Base-by-base conservation (phyloP, 2,888 invertebrate genomes). In the Morpho deidamia region DNA sequence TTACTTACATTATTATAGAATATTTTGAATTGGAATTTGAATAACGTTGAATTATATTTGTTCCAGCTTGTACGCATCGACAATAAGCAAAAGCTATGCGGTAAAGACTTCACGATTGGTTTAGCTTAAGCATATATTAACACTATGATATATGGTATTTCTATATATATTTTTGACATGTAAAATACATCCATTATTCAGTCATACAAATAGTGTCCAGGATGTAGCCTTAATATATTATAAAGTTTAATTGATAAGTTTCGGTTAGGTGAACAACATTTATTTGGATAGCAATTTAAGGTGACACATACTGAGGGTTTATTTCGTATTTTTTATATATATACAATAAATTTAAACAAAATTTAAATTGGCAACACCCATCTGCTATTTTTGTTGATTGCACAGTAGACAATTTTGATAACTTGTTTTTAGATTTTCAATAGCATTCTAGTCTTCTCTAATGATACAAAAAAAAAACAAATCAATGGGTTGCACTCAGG, bases 61-160 rank as follows among this genome's bases (percentile, higher is more conserved):
- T 81, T 79, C 0, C 83, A 84, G 86, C 82, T 82, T 83, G 76
- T 71, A 75, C 72, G 80, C 82, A 76, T 78, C 77, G 86, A 87
- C 84, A 84, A 85, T 86, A 85, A 84, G 71, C 50, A 51, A 54
- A 46, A 53, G 62, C 63, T 63, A 60, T 51, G 63, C 63, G 51
- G 56, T 62, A 49, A 53, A 58, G 58, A 51, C 54, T 55, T 53
- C 60, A 60, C 55, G 53, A 51, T 55, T 51, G 51, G 47, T 44
- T 52, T 56, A 49, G 56, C 47, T 23, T 60, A 58, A 55, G 57
- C 55, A 47, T 46, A 46, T 52, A 53, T 51, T 42, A 54, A 53
- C 49, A 53, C 35, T 35, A 37, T 35, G 50, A 51, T 51, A 47
- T 52, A 50, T 44, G 51, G 57, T 60, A 44, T 53, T 55, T 59